Evolutionary conservation across 1,140 invertebrate species (phyloP), one percentile per base, ranked within the genome.

Genomic region (Papilio polyxenes): DNA sequence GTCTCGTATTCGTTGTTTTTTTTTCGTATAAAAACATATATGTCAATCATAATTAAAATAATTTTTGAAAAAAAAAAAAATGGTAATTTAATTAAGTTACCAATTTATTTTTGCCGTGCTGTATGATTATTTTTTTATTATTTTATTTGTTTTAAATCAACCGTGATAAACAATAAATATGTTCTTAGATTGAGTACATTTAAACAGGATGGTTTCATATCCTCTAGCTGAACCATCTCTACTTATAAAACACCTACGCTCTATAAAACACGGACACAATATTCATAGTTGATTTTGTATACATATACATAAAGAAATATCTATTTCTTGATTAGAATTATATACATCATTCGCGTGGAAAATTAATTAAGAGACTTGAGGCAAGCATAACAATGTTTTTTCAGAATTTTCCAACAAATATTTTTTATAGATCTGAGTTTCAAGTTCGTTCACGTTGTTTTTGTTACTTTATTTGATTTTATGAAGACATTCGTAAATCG

Each of bases 1-100:
- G 80, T 83, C 83, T 81, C 83, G 80, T 79, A 81, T 65, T 62
- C 17, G 75, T 11, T 4, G 1, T 11, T 31, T 72, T 37, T 37
- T 37, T 72, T 72, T 15, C 20, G 9, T 56, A 3, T 6, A 56
- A 56, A 59, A 59, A 59, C n/a, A 20, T 59, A n/a, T 20, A 59
- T 9, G 56, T 1, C 8, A 17, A 20, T 2, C 2, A 59, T 9
- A 20, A 7, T n/a, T n/a, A 17, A 59, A 59, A 59, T n/a, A n/a
- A n/a, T 17, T 4, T 51, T 0, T 53, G 51, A 17, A 17, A 7
- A 53, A 17, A 17, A 7, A 53, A 53, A 17, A 17, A 31, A 31
- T 31, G 23, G 23, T 2, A 31, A 31, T 31, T 17, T 6, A 17
- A 53, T 17, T 17, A 53, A 1, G 2, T 31, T 31, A 31, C 23